Evolutionary conservation across 2,888 invertebrate genomes (phyloP).

Genomic region (Callyntrura sp.): DNA sequence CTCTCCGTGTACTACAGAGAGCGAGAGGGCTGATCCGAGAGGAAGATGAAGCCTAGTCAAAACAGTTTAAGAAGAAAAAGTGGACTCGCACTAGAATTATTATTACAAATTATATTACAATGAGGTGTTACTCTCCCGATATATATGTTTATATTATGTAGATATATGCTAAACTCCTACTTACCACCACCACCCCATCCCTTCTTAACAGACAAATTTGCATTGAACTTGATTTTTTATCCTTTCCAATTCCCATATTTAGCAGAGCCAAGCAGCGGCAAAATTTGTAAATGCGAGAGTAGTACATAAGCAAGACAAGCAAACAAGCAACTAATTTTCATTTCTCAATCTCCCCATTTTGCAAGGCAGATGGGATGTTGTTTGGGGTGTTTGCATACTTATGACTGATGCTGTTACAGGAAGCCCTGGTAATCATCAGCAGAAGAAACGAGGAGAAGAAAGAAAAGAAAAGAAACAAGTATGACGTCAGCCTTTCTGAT

Average conservation of each 20-base stretch:
- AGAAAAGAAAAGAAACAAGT: slow-evolving; percentile 49
- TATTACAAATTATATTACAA: not conserved
- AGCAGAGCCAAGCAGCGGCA: slow-evolving; percentile 3
- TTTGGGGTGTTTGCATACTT: not conserved
- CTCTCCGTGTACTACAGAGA: no score
- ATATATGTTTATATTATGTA: not conserved
- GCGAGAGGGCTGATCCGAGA: not conserved
- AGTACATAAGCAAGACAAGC: not conserved
- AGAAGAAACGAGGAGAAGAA: slow-evolving; percentile 6
- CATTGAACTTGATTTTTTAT: slow-evolving; percentile 61
- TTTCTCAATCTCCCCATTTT: not conserved
- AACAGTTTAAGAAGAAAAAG: slow-evolving; percentile 46
- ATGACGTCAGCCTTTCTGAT: slow-evolving; percentile 68
- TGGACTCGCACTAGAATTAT: not conserved
- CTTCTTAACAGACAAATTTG: slow-evolving; percentile 18
- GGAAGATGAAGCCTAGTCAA: slow-evolving; percentile 49
- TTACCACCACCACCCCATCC: not conserved
- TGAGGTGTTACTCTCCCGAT: no score
- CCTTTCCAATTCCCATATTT: slow-evolving; percentile 36
- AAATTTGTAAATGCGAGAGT: not conserved
- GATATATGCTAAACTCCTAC: not conserved
- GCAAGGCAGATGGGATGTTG: not conserved
- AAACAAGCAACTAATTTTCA: slow-evolving; percentile 19
- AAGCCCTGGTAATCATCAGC: slow-evolving; percentile 51
- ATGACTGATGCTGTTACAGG: slow-evolving; percentile 57